Evolutionary conservation across 2,797 vertebrate genomes (phyloP).

Genomic region (Ctenopoma kingsleyae): DNA sequence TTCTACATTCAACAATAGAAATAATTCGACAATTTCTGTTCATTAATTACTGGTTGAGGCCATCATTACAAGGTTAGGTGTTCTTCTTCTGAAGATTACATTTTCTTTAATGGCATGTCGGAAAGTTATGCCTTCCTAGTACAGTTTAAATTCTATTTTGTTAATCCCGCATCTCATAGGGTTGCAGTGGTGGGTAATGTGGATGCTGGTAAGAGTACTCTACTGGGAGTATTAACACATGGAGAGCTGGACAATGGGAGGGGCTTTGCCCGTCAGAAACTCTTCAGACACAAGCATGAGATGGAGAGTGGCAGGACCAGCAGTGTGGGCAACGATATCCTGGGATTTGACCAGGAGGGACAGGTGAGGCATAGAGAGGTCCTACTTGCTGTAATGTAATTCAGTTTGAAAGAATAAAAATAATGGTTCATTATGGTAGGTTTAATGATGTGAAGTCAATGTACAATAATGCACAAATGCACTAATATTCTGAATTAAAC

Average conservation of each 20-base stretch:
- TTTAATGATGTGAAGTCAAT: neutral
- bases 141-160: constrained; percentile 3
- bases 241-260: constrained; percentile 97
- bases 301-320: constrained; percentile 98
- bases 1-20: too few species aligned
- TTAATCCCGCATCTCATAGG: constrained; percentile 73
- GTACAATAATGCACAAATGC: neutral
- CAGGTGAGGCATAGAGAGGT: constrained; percentile 73
- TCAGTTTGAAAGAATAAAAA: neutral
- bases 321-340: constrained; percentile 98
- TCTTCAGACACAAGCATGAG: constrained; percentile 98
- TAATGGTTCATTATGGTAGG: neutral
- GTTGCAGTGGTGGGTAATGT: constrained; percentile 98
- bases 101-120: neutral
- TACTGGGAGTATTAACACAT: constrained; percentile 95
- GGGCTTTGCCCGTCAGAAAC: constrained; percentile 97
- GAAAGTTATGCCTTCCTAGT: neutral
- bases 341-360: constrained; percentile 97
- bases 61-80: neutral
- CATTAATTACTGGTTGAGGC: neutral
- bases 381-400: neutral
- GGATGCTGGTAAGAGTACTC: constrained; percentile 96
- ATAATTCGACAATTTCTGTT: too few species aligned
- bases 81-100: neutral
- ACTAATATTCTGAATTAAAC: neutral